Conservation (phyloP, 2,888 invertebrate genomes). For the Camptogramma bilineatum region DNA sequence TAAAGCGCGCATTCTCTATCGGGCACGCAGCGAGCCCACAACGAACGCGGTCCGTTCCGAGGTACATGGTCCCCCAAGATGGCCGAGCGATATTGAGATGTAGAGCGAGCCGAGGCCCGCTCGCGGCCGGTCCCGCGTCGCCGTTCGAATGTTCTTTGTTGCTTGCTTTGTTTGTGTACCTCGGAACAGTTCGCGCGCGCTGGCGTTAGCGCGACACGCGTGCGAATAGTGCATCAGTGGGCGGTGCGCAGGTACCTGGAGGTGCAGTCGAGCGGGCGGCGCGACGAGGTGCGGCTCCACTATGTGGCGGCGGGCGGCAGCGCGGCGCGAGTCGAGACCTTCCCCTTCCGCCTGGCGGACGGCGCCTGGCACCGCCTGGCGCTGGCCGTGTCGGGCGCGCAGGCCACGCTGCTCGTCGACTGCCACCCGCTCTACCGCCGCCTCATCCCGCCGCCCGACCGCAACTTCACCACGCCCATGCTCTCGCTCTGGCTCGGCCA, state of each 20-base stretch:
- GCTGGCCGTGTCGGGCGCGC: constrained; percentile 92
- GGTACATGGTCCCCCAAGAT: constrained; percentile 85
- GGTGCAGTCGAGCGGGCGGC: constrained; percentile 95
- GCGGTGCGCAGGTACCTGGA: constrained; percentile 91
- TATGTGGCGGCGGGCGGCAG: constrained; percentile 88
- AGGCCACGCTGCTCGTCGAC: constrained; percentile 93
- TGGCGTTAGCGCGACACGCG: constrained; percentile 54
- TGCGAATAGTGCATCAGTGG: constrained; percentile 57
- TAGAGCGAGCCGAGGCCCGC: constrained; percentile 82
- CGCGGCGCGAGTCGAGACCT: constrained; percentile 91
- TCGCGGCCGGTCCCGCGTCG: constrained; percentile 68
- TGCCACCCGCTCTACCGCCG: constrained; percentile 94
- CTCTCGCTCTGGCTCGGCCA: constrained; percentile 94
- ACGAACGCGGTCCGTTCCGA: constrained; percentile 84
- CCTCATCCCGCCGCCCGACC: constrained; percentile 90
- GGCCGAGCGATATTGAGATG: constrained; percentile 86
- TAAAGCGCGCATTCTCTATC: constrained; percentile 56
- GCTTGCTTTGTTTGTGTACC: constrained; percentile 85
- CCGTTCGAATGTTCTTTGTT: constrained; percentile 75
- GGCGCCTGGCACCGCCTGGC: constrained; percentile 95
- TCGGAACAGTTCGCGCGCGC: constrained; percentile 81
- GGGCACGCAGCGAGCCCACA: constrained; percentile 69
- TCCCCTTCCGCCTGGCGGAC: constrained; percentile 94
- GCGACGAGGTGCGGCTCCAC: constrained; percentile 94
- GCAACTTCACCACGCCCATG: constrained; percentile 90